Conservation (phyloP, 2,113 vertebrate genomes). For the Nansenia antarctica region DNA sequence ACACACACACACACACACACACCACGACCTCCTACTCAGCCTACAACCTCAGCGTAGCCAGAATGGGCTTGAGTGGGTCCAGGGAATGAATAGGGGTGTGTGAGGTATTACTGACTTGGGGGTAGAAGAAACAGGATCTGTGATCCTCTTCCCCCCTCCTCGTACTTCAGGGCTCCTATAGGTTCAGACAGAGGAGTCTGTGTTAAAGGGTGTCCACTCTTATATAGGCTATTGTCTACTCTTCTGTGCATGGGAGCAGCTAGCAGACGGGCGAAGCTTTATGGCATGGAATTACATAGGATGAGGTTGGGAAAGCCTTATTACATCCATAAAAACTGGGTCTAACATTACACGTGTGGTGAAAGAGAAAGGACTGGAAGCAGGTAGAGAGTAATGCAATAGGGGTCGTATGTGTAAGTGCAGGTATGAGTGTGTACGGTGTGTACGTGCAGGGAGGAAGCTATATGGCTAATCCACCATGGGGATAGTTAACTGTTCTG, state of each 20-base stretch:
- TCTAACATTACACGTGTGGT: slow-evolving; percentile 35
- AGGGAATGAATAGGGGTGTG: neutral
- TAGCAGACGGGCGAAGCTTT: neutral
- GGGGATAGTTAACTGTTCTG: slow-evolving; percentile 14
- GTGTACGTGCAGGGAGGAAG: neutral
- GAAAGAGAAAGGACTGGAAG: neutral
- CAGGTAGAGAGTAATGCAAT: slow-evolving; percentile 4
- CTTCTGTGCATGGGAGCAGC: slow-evolving; percentile 6
- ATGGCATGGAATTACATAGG: neutral
- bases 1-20: slow-evolving; percentile 6
- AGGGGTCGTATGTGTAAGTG: slow-evolving; percentile 23
- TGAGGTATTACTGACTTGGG: slow-evolving; percentile 20
- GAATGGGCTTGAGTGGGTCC: neutral
- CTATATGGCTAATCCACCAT: slow-evolving; percentile 31
- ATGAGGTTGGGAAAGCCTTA: slow-evolving; percentile 37
- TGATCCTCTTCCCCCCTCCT: neutral
- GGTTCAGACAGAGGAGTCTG: slow-evolving; percentile 34
- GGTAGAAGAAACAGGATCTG: slow-evolving; percentile 38
- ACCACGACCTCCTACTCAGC: too few species aligned
- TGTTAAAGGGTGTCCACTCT: slow-evolving; percentile 17
- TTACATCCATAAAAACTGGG: neutral
- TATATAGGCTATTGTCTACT: slow-evolving; percentile 38
- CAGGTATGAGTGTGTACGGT: slow-evolving; percentile 10
- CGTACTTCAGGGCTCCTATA: slow-evolving; percentile 12
- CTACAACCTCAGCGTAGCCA: too few species aligned